Evolutionary conservation across 1,140 invertebrate species (phyloP).

Genomic region (Sesamia nonagrioides): DNA sequence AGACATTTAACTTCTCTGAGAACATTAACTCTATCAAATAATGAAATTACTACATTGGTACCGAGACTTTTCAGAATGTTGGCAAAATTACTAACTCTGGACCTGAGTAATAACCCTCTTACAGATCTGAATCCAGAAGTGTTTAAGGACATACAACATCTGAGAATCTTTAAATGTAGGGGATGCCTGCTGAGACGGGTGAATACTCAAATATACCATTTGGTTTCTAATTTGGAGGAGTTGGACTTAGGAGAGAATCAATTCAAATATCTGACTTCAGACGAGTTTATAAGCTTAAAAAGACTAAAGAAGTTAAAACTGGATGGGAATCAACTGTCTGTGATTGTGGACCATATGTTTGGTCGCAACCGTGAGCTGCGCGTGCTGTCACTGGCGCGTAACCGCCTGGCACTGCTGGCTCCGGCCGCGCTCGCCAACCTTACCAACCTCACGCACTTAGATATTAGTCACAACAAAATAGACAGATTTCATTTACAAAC

Average conservation of each 20-base stretch:
- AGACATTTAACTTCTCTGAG: constrained; percentile 90
- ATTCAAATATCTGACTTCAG: constrained; percentile 92
- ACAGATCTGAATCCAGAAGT: constrained; percentile 91
- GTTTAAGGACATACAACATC: constrained; percentile 92
- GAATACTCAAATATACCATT: constrained; percentile 92
- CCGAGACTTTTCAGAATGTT: constrained; percentile 91
- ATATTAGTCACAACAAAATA: constrained; percentile 92
- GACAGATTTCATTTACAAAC: constrained; percentile 89
- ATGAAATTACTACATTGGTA: constrained; percentile 91
- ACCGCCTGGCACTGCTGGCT: constrained; percentile 91
- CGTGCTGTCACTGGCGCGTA: constrained; percentile 89
- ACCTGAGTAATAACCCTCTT: constrained; percentile 92
- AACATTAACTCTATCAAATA: constrained; percentile 91
- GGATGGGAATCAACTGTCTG: constrained; percentile 93
- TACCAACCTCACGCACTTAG: constrained; percentile 89
- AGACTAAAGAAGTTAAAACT: constrained; percentile 90
- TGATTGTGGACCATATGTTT: constrained; percentile 92
- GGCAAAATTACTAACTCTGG: constrained; percentile 90
- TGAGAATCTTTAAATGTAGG: constrained; percentile 91
- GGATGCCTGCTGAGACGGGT: constrained; percentile 91
- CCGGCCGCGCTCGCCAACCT: constrained; percentile 91
- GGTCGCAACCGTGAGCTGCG: constrained; percentile 89
- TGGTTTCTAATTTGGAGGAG: constrained; percentile 90
- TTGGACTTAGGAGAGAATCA: constrained; percentile 93
- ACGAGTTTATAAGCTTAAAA: constrained; percentile 91